These are phyloP conservation scores for Ictalurus punctatus DNA, from an alignment of 2,113 vertebrate species.

Conservation along the genomic window DNA sequence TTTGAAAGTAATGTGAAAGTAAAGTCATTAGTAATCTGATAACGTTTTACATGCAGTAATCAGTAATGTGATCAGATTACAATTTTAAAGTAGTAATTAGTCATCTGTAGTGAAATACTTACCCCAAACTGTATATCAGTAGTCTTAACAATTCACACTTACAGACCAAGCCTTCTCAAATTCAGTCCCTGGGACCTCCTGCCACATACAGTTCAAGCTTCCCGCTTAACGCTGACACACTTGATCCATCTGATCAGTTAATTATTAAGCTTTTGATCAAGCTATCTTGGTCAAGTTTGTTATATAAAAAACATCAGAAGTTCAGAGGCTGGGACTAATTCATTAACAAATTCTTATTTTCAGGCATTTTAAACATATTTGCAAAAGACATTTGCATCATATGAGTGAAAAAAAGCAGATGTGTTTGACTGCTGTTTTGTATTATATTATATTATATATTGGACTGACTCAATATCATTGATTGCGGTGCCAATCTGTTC, in stretches of 20 bases:
- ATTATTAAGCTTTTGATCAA: background rate
- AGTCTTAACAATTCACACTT: constrained; percentile 24
- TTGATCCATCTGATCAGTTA: background rate
- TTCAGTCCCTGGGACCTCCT: background rate
- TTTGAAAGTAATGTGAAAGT: too few relatives aligned
- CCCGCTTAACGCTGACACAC: background rate
- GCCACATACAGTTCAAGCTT: background rate
- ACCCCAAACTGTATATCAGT: constrained; percentile 9
- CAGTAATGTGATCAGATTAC: too few relatives aligned
- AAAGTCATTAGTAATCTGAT: too few relatives aligned
- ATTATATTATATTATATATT: background rate
- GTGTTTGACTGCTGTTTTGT: background rate
- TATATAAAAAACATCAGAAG: background rate
- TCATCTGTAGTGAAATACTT: too few relatives aligned
- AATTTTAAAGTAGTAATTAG: too few relatives aligned
- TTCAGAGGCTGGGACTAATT: background rate
- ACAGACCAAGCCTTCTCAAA: background rate
- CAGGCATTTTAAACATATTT: background rate
- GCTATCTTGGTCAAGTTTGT: background rate
- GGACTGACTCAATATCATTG: background rate
- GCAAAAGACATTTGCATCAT: background rate
- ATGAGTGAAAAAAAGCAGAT: background rate
- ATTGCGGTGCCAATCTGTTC: background rate
- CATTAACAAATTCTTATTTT: background rate
- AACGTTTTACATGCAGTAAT: too few relatives aligned